These are phyloP conservation scores for Hemicrepidius hirtus DNA, from an alignment of 2,888 invertebrate genomes.

Conservation along the genomic window DNA sequence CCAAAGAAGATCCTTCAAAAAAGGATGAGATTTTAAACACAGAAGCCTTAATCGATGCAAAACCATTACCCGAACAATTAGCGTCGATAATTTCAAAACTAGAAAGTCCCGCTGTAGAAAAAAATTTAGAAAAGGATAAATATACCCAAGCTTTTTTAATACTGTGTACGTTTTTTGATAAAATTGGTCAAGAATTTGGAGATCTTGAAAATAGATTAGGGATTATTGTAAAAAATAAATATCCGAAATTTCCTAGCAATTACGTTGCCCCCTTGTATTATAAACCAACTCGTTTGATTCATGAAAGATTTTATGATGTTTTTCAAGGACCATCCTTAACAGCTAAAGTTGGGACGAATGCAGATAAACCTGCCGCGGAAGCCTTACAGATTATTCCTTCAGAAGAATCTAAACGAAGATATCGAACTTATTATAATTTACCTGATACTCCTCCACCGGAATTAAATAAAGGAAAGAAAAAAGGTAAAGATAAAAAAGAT, in stretches of 20 bases:
- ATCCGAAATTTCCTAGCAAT: constrained; percentile 38
- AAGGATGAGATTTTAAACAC: constrained; percentile 16
- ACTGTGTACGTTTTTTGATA: constrained; percentile 55
- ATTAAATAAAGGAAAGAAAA: constrained; percentile 29
- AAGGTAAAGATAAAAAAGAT: constrained; percentile 21
- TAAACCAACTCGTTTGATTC: constrained; percentile 22
- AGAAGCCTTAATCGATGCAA: not conserved
- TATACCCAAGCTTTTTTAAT: constrained; percentile 52
- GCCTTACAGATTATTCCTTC: constrained; percentile 49
- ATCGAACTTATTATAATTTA: constrained; percentile 52
- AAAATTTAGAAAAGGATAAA: constrained; percentile 38
- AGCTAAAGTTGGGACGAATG: not conserved
- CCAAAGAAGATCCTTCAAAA: no score
- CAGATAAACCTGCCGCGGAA: constrained; percentile 50
- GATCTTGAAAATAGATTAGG: constrained; percentile 43
- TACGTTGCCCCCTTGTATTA: constrained; percentile 3
- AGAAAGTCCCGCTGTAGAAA: constrained; percentile 37
- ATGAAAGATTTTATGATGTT: constrained; percentile 23
- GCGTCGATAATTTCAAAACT: constrained; percentile 55
- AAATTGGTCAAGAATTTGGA: constrained; percentile 51
- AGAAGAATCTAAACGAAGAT: constrained; percentile 49
- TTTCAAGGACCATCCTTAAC: constrained; percentile 29
- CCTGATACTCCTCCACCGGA: constrained; percentile 38
- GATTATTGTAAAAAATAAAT: constrained; percentile 39
- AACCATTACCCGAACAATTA: constrained; percentile 47